A percentile compares a stretch with the other conserved stretches of the same genome.
These are phyloP conservation scores for Syrista parreyssii DNA, from an alignment of 2,888 invertebrate genomes.

Conservation along the genomic window DNA sequence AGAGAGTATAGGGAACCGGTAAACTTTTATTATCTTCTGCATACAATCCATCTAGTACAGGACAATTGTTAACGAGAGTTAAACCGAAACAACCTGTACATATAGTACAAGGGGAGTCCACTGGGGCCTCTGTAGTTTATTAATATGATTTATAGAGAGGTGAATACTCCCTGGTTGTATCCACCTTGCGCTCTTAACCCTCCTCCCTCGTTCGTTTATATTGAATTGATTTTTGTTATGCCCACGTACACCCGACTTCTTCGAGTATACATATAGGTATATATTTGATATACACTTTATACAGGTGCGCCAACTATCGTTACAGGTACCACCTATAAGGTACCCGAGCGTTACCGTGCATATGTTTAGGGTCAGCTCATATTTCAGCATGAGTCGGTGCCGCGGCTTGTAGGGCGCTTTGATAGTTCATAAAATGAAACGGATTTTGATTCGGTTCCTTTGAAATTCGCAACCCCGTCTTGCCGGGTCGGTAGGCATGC, in stretches of 20 bases:
- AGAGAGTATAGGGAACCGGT: background rate
- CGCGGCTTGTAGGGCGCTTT: conserved; percentile 41
- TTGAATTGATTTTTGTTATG: conserved; percentile 47
- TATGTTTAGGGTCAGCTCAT: conserved; percentile 30
- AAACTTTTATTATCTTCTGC: background rate
- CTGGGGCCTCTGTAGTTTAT: conserved; percentile 40
- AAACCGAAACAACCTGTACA: background rate
- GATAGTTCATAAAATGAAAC: conserved; percentile 57
- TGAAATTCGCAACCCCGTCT: conserved; percentile 44
- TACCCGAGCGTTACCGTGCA: background rate
- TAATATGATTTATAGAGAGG: conserved; percentile 53
- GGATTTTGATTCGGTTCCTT: conserved; percentile 57
- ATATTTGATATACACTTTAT: background rate
- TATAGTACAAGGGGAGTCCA: background rate
- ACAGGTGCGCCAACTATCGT: background rate
- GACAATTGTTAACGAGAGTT: background rate
- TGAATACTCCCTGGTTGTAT: conserved; percentile 25
- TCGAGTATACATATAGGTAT: background rate
- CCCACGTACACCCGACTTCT: conserved; percentile 27
- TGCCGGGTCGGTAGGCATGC: background rate
- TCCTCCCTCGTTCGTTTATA: conserved; percentile 8
- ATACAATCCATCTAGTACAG: background rate
- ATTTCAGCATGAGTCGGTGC: conserved; percentile 44
- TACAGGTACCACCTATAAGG: background rate
- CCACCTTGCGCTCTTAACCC: conserved; percentile 1